These are phyloP conservation scores for Meiosimyza platycephala DNA, from an alignment of 2,888 invertebrate species.

Conservation along the genomic window DNA sequence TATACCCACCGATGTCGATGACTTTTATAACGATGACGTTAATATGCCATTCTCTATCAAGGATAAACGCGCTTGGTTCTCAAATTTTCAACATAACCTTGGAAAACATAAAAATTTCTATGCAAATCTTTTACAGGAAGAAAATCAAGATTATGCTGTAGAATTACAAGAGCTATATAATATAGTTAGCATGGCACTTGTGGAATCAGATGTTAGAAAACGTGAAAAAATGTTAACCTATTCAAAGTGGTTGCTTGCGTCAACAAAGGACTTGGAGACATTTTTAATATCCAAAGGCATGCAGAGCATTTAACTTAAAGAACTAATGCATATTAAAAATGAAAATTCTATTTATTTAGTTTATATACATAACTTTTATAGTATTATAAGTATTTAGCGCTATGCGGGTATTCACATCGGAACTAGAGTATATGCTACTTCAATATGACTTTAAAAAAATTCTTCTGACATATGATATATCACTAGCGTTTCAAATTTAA, in stretches of 20 bases:
- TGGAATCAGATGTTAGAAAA: slow-evolving; percentile 43
- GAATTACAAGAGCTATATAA: slow-evolving; percentile 49
- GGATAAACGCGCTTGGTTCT: slow-evolving; percentile 45
- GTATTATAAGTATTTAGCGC: too few relatives aligned
- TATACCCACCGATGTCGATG: slow-evolving; percentile 35
- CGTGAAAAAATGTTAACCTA: slow-evolving; percentile 44
- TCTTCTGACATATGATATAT: too few relatives aligned
- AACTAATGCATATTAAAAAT: too few relatives aligned
- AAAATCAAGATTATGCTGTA: slow-evolving; percentile 47
- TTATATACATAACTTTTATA: too few relatives aligned
- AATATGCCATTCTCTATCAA: slow-evolving; percentile 31
- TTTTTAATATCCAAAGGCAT: slow-evolving; percentile 46
- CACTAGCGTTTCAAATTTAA: too few relatives aligned
- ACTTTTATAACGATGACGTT: slow-evolving; percentile 26
- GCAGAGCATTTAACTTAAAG: slow-evolving; percentile 38
- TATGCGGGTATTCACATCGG: too few relatives aligned
- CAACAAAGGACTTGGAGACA: slow-evolving; percentile 46
- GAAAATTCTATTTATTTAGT: too few relatives aligned
- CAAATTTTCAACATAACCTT: slow-evolving; percentile 44
- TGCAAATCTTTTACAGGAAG: slow-evolving; percentile 48
- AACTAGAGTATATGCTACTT: too few relatives aligned
- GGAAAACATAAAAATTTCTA: slow-evolving; percentile 49
- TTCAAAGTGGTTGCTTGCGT: slow-evolving; percentile 47
- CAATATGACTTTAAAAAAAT: too few relatives aligned
- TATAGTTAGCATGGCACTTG: slow-evolving; percentile 44